A percentile compares a stretch with the other conserved stretches of the same genome.
Conservation (phyloP, 1,140 invertebrate genomes). For the Chionoecetes opilio region DNA sequence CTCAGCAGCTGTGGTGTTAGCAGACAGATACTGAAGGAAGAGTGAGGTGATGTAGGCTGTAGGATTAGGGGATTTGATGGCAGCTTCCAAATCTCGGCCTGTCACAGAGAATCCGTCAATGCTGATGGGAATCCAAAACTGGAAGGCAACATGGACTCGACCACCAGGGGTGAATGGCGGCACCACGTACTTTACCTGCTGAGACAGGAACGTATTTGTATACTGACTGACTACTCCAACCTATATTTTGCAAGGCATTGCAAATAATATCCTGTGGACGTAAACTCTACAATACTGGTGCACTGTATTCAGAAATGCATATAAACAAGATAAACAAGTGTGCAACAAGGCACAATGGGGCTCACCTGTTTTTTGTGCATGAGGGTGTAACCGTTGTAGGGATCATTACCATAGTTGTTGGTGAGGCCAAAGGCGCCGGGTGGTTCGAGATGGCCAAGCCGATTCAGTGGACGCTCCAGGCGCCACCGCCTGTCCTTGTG, state of each 20-base stretch:
- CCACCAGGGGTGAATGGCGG: conserved; percentile 73
- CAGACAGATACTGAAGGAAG: conserved; percentile 62
- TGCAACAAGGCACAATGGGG: not conserved
- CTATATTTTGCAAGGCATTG: too few species aligned
- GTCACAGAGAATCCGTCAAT: conserved; percentile 64
- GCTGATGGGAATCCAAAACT: conserved; percentile 75
- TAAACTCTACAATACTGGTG: too few species aligned
- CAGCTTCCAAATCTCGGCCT: conserved; percentile 57
- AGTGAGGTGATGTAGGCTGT: conserved; percentile 63
- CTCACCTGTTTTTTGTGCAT: conserved; percentile 63
- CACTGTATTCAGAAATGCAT: too few species aligned
- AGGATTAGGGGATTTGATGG: conserved; percentile 58
- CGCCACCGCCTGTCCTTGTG: not conserved
- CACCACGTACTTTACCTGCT: conserved; percentile 63
- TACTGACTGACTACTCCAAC: too few species aligned
- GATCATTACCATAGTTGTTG: conserved; percentile 66
- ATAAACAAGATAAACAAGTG: not conserved
- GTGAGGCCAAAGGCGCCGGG: conserved; percentile 42
- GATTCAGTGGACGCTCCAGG: not conserved
- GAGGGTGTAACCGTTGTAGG: conserved; percentile 47
- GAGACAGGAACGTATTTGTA: not conserved
- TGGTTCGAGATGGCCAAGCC: not conserved
- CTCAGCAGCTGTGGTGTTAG: conserved; percentile 40
- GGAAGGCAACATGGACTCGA: conserved; percentile 67
- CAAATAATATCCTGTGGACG: too few species aligned